Percentiles rank a stretch among this genome's conserved stretches.
phyloP scores from a whole-genome alignment of 2,888 invertebrate species.

The Callyntrura sp. region DNA sequence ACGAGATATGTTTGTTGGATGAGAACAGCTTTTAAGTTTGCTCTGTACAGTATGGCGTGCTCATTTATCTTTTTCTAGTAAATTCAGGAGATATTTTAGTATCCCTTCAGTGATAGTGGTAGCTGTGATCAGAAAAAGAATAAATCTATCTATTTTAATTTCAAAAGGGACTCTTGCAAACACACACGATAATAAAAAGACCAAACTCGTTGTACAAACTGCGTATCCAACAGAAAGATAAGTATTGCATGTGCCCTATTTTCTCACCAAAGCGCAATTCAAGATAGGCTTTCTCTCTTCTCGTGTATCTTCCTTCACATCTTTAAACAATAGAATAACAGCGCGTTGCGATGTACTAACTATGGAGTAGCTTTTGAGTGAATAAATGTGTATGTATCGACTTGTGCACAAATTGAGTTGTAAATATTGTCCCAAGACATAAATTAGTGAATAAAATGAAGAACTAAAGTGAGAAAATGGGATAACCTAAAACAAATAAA shows the following conservation, averaged over 20 bases:
- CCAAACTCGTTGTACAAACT: background rate
- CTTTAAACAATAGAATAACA: conserved; percentile 2
- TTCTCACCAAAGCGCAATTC: background rate
- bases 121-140: background rate
- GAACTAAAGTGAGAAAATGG: conserved; percentile 78
- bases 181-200: conserved; percentile 12
- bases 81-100: too few species aligned
- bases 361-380: conserved; percentile 36
- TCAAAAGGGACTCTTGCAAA: conserved; percentile 40
- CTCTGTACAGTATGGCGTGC: background rate
- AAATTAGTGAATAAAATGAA: conserved; percentile 79
- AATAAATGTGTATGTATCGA: conserved; percentile 48
- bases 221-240: background rate
- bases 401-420: conserved; percentile 74
- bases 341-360: background rate
- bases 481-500: conserved; percentile 78
- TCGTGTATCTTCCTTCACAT: background rate
- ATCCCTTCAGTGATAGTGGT: too few species aligned
- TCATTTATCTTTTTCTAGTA: background rate
- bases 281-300: too few species aligned
- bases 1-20: background rate
- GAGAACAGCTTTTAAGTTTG: too few species aligned
- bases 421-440: conserved; percentile 78
- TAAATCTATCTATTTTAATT: conserved; percentile 62
- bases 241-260: background rate